Conservation (phyloP, 2,797 vertebrate species). For the Cirrhinus molitorella region DNA sequence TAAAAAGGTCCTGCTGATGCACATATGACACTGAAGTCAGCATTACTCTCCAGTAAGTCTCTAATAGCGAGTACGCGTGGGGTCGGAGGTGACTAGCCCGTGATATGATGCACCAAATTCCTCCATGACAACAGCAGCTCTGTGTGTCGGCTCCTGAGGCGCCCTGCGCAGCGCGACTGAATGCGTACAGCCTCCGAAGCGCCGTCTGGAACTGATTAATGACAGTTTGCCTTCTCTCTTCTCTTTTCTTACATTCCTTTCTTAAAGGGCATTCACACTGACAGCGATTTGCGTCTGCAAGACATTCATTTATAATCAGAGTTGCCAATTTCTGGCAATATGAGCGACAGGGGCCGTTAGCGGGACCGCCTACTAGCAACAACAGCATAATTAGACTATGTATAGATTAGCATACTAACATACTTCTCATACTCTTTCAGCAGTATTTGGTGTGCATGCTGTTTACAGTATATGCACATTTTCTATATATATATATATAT, state of each 20-base stretch:
- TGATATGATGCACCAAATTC: constrained; percentile 44
- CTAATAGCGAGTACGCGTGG: background rate
- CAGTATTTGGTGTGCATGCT: background rate
- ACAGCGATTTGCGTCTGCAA: background rate
- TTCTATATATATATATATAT: background rate
- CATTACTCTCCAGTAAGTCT: background rate
- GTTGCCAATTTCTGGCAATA: constrained; percentile 45
- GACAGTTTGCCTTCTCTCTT: constrained; percentile 68
- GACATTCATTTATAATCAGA: constrained; percentile 8
- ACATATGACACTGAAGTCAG: constrained; percentile 20
- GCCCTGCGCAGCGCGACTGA: constrained; percentile 50
- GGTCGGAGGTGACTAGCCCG: background rate
- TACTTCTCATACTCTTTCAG: background rate
- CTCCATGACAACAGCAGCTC: constrained; percentile 39
- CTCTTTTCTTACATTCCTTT: constrained; percentile 56
- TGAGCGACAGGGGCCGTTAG: background rate
- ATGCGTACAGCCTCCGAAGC: constrained; percentile 58
- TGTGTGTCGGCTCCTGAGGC: constrained; percentile 44
- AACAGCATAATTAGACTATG: background rate
- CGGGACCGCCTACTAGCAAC: background rate
- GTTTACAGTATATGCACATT: background rate
- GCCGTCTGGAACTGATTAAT: constrained; percentile 82
- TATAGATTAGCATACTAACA: constrained; percentile 13
- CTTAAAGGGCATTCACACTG: constrained; percentile 39
- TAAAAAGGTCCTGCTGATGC: constrained; percentile 19